phyloP scores from a whole-genome alignment of 2,888 invertebrate genomes.

The Microctonus hyperodae region DNA sequence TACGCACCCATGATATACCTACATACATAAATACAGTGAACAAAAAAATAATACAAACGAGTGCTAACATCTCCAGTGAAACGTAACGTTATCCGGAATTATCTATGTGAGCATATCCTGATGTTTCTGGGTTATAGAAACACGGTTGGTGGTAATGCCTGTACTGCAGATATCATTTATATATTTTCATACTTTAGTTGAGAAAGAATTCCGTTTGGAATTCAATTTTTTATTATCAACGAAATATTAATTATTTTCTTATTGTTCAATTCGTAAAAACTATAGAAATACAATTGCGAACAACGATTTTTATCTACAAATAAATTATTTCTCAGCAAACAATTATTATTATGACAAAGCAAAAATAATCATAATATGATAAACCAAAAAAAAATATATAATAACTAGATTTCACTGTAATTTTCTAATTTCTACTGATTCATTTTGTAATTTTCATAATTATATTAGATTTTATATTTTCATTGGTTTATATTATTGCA shows the following conservation, averaged over 20 bases:
- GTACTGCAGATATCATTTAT: conserved; percentile 14
- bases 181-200: conserved; percentile 26
- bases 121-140: conserved; percentile 36
- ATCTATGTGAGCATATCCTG: conserved; percentile 26
- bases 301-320: not conserved
- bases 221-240: not conserved
- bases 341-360: conserved; percentile 1
- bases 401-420: not conserved
- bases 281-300: not conserved
- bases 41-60: conserved; percentile 1
- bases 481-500: not conserved
- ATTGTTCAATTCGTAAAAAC: too few species aligned
- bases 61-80: conserved; percentile 13
- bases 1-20: conserved; percentile 1
- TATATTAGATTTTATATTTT: not conserved
- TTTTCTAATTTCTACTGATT: not conserved
- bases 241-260: too few species aligned
- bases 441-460: too few species aligned
- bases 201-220: conserved; percentile 28
- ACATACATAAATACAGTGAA: not conserved
- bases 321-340: not conserved
- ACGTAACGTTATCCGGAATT: conserved; percentile 19
- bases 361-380: too few species aligned
- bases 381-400: too few species aligned
- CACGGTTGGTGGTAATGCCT: not conserved